These are phyloP conservation scores for Aleiodes testaceus DNA, from an alignment of 2,888 invertebrate genomes.

Conservation along the genomic window DNA sequence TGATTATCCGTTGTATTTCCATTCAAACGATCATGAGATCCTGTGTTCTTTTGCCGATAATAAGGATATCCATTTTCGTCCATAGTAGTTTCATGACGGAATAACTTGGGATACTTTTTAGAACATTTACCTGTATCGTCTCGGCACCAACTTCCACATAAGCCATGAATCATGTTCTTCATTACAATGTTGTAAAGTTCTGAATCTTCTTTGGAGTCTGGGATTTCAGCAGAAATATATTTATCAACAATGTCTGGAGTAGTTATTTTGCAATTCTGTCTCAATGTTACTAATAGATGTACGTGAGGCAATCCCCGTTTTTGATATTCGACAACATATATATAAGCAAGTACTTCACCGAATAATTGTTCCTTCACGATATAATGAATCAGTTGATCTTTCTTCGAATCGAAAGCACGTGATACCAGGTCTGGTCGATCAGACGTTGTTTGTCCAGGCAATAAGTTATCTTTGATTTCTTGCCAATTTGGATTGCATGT, in stretches of 20 bases:
- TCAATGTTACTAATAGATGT: constrained; percentile 51
- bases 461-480: constrained; percentile 50
- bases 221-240: constrained; percentile 61
- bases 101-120: constrained; percentile 57
- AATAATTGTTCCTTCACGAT: constrained; percentile 46
- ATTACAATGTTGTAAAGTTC: constrained; percentile 60
- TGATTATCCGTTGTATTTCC: constrained; percentile 57
- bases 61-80: constrained; percentile 56
- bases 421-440: constrained; percentile 50
- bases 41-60: constrained; percentile 53
- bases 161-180: constrained; percentile 65
- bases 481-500: constrained; percentile 49
- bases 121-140: constrained; percentile 51
- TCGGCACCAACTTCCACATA: constrained; percentile 57
- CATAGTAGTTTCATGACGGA: constrained; percentile 48
- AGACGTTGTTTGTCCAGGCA: constrained; percentile 44
- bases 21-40: constrained; percentile 38
- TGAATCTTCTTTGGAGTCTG: constrained; percentile 56
- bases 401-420: constrained; percentile 46
- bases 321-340: constrained; percentile 51
- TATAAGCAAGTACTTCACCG: constrained; percentile 48
- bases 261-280: too few relatives aligned
- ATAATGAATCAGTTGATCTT: constrained; percentile 39
- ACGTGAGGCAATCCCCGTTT: constrained; percentile 52
- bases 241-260: constrained; percentile 50